These are phyloP conservation scores for Philereme vetulata DNA, from an alignment of 2,888 invertebrate genomes.

Conservation along the genomic window DNA sequence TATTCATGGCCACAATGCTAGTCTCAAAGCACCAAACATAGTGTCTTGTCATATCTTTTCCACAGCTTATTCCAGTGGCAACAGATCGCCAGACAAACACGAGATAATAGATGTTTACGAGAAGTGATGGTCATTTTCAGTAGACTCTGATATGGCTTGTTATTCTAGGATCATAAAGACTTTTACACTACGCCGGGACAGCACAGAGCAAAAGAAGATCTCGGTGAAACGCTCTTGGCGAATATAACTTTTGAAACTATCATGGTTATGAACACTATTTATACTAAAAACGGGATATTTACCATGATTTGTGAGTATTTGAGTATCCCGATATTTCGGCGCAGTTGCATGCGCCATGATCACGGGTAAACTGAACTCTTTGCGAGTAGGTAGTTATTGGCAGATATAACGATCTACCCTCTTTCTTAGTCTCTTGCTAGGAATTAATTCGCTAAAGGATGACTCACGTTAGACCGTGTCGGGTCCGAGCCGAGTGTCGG, in stretches of 20 bases:
- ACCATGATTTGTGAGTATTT: too few species aligned
- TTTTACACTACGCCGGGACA: slow-evolving; percentile 4
- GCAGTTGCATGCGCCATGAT: too few species aligned
- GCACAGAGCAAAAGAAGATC: not conserved
- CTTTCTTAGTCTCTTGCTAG: too few species aligned
- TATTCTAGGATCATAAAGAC: slow-evolving; percentile 13
- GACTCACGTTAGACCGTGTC: slow-evolving; percentile 13
- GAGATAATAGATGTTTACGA: slow-evolving; percentile 31
- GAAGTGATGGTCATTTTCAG: slow-evolving; percentile 27
- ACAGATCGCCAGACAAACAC: slow-evolving; percentile 25
- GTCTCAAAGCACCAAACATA: slow-evolving; percentile 4
- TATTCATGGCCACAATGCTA: not conserved
- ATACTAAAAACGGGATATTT: too few species aligned
- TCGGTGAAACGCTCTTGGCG: too few species aligned
- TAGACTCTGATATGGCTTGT: slow-evolving; percentile 29
- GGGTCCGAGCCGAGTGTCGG: slow-evolving; percentile 15
- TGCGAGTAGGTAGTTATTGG: too few species aligned
- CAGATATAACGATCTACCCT: too few species aligned
- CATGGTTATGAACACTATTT: too few species aligned
- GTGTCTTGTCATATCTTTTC: slow-evolving; percentile 16
- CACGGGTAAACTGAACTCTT: too few species aligned
- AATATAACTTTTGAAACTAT: too few species aligned
- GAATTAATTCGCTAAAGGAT: too few species aligned
- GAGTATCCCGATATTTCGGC: too few species aligned
- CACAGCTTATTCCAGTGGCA: slow-evolving; percentile 6